Evolutionary conservation across 2,797 vertebrate genomes (phyloP).

Genomic region (Novumbra hubbsi): DNA sequence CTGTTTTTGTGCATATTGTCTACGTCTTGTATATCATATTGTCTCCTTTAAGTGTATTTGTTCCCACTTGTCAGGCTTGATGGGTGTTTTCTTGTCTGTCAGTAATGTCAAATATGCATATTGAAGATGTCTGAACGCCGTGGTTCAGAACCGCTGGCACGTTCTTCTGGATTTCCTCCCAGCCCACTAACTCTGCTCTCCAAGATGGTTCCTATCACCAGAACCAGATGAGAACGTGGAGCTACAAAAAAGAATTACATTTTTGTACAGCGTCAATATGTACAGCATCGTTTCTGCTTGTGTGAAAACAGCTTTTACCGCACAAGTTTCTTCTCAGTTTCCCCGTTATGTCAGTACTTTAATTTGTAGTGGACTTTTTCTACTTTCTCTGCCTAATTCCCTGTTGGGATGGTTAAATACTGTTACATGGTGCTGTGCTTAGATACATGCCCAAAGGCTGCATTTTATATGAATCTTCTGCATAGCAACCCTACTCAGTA

Average conservation of each 20-base stretch:
- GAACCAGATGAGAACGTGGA: background rate
- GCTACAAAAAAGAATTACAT: background rate
- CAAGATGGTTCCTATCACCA: background rate
- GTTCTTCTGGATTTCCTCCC: background rate
- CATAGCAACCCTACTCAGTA: too few relatives aligned
- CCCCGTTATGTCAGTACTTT: background rate
- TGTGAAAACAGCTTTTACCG: background rate
- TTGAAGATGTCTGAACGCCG: slow-evolving; percentile 14
- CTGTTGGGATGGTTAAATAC: background rate
- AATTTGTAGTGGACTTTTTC: background rate
- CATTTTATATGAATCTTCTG: background rate
- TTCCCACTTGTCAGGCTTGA: slow-evolving; percentile 31
- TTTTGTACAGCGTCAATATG: slow-evolving; percentile 4
- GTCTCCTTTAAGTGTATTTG: background rate
- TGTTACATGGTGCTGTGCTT: background rate
- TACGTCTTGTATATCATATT: too few relatives aligned
- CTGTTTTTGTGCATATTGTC: background rate
- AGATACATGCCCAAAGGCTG: background rate
- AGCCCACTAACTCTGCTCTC: background rate
- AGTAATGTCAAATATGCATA: slow-evolving; percentile 10
- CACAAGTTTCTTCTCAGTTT: background rate
- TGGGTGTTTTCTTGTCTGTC: slow-evolving; percentile 8
- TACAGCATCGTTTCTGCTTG: background rate
- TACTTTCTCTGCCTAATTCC: slow-evolving; percentile 7
- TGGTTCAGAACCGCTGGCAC: background rate